A percentile compares a stretch with the other conserved stretches of the same genome.
Conservation (phyloP, 2,888 invertebrate genomes). For the Ariolimax columbianus region DNA sequence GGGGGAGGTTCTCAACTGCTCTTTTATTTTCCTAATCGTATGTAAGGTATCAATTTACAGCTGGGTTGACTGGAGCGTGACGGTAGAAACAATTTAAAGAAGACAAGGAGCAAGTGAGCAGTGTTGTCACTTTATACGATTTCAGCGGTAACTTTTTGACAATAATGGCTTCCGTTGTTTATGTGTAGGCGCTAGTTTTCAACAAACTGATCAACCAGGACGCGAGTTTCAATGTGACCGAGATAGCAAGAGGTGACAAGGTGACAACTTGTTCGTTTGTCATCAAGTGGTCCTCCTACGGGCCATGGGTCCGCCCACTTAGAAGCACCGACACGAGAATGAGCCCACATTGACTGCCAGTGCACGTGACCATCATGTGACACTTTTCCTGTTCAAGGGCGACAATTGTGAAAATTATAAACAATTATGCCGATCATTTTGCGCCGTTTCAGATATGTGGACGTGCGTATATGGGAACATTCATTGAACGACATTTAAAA, state of each 20-base stretch:
- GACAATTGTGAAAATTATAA: neutral
- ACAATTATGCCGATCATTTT: neutral
- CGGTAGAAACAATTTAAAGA: too few relatives aligned
- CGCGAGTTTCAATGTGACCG: neutral
- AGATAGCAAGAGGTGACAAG: neutral
- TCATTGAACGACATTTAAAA: neutral
- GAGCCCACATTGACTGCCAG: neutral
- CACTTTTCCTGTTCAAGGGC: neutral
- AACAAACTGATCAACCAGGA: neutral
- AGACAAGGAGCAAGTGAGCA: too few relatives aligned
- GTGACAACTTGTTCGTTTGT: neutral
- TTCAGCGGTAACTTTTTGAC: too few relatives aligned
- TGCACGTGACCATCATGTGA: slow-evolving; percentile 2
- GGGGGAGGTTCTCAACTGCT: too few relatives aligned
- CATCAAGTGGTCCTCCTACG: neutral
- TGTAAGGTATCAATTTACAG: too few relatives aligned
- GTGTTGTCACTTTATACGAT: too few relatives aligned
- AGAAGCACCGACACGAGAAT: neutral
- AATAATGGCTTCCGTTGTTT: too few relatives aligned
- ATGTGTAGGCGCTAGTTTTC: neutral
- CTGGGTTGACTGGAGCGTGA: too few relatives aligned
- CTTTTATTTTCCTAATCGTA: too few relatives aligned
- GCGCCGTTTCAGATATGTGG: neutral
- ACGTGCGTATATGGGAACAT: neutral
- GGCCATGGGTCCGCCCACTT: neutral